A percentile compares a stretch with the other conserved stretches of the same genome.
Evolutionary conservation across 2,113 vertebrate genomes (phyloP).

Genomic region (Peromyscus polionotus): DNA sequence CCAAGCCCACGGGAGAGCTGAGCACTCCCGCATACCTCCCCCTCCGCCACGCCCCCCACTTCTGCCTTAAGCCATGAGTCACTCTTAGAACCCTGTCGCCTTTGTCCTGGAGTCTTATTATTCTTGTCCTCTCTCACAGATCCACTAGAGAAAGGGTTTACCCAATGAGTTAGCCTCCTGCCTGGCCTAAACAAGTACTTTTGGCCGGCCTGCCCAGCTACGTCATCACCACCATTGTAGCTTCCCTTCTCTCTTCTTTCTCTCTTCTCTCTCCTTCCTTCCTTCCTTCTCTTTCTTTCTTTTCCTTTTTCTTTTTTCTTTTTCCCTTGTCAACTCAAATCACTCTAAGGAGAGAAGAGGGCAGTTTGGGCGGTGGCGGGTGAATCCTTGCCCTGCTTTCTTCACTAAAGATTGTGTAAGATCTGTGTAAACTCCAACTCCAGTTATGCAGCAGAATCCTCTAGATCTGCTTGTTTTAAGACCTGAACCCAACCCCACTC

Average conservation of each 20-base stretch:
- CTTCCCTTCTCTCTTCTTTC: fast-evolving
- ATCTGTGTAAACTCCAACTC: background rate
- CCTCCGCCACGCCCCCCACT: too few species aligned
- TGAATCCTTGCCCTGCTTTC: background rate
- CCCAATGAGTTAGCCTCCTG: background rate
- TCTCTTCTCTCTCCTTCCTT: too few species aligned
- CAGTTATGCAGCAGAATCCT: background rate
- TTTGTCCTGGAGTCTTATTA: conserved; percentile 27
- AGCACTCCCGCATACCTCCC: background rate
- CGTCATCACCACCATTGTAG: background rate
- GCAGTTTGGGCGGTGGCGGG: background rate
- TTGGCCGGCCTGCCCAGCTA: background rate
- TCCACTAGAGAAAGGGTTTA: conserved; percentile 6
- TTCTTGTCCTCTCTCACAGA: background rate
- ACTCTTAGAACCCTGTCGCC: background rate
- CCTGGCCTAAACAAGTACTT: background rate
- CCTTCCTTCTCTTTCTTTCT: too few species aligned
- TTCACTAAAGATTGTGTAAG: background rate
- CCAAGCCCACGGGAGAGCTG: background rate
- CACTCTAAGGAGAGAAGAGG: background rate
- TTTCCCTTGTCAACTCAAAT: background rate
- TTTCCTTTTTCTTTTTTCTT: too few species aligned
- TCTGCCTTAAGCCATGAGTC: background rate
- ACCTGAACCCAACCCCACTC: background rate
- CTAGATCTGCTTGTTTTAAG: conserved; percentile 17